These are phyloP conservation scores for Sebastes wilsoni DNA, from an alignment of 2,797 vertebrate genomes.

Conservation along the genomic window DNA sequence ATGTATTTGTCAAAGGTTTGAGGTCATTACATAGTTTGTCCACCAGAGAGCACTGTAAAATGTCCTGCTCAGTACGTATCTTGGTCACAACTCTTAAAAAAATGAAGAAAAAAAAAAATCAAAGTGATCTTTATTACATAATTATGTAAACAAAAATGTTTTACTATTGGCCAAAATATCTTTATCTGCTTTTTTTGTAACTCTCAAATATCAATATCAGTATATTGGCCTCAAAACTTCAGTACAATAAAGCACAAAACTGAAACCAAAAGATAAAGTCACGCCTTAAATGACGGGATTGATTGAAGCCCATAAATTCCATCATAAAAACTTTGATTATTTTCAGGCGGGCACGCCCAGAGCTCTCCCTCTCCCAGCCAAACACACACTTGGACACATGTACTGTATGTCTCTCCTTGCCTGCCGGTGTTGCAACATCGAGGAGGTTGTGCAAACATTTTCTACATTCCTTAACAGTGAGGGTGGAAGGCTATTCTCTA, in stretches of 20 bases:
- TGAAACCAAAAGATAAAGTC: not conserved
- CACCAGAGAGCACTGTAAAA: not conserved
- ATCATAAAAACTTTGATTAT: slow-evolving; percentile 15
- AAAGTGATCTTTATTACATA: not conserved
- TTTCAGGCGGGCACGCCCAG: not conserved
- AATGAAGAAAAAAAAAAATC: too few relatives aligned
- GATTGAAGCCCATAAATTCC: slow-evolving; percentile 15
- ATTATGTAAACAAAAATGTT: too few relatives aligned
- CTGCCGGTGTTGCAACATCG: slow-evolving; percentile 54
- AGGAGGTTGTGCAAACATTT: slow-evolving; percentile 75
- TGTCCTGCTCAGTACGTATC: not conserved
- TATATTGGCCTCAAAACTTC: not conserved
- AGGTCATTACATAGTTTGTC: not conserved
- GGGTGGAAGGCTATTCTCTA: slow-evolving; percentile 35
- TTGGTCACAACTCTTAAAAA: too few relatives aligned
- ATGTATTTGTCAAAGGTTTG: not conserved
- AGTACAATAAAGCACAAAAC: not conserved
- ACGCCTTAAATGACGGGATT: not conserved
- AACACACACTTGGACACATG: slow-evolving; percentile 29
- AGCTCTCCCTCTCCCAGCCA: not conserved
- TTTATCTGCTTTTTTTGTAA: not conserved
- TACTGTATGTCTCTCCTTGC: not conserved
- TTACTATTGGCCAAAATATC: too few relatives aligned
- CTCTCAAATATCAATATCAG: not conserved
- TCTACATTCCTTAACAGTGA: slow-evolving; percentile 72